These are phyloP conservation scores for Pelmatolapia mariae DNA, from an alignment of 2,113 vertebrate genomes.

Conservation along the genomic window DNA sequence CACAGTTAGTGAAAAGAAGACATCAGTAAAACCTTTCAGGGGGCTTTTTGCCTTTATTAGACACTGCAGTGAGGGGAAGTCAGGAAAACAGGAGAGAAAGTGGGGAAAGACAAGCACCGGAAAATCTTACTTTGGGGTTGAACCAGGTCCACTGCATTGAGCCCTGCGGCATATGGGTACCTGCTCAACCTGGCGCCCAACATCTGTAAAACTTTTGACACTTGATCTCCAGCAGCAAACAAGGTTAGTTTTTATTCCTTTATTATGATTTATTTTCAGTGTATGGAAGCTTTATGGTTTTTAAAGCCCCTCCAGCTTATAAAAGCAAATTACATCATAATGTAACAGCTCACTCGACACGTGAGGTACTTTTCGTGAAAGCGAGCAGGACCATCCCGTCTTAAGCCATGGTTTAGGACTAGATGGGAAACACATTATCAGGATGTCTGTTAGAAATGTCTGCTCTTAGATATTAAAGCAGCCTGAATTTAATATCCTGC, in stretches of 20 bases:
- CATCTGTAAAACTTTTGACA: background rate
- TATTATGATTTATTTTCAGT: background rate
- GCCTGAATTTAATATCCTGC: background rate
- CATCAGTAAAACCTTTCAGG: accelerated
- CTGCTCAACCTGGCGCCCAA: background rate
- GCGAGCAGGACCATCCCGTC: background rate
- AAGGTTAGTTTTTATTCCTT: background rate
- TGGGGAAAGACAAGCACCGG: background rate
- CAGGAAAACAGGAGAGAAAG: background rate
- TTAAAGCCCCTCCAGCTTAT: background rate
- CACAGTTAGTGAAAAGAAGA: background rate
- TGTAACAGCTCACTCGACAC: accelerated
- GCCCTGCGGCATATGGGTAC: background rate
- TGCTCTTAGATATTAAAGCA: background rate
- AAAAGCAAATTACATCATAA: background rate
- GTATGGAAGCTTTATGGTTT: accelerated
- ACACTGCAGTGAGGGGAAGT: background rate
- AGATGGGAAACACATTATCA: background rate
- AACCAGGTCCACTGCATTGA: background rate
- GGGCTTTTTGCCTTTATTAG: background rate
- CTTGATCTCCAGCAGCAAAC: background rate
- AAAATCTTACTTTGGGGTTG: background rate
- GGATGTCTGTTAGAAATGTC: background rate
- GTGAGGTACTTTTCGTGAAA: background rate
- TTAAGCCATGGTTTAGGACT: background rate